Base-by-base conservation (phyloP, 1,140 invertebrate genomes). In the Thalassaphorura encarpata region DNA sequence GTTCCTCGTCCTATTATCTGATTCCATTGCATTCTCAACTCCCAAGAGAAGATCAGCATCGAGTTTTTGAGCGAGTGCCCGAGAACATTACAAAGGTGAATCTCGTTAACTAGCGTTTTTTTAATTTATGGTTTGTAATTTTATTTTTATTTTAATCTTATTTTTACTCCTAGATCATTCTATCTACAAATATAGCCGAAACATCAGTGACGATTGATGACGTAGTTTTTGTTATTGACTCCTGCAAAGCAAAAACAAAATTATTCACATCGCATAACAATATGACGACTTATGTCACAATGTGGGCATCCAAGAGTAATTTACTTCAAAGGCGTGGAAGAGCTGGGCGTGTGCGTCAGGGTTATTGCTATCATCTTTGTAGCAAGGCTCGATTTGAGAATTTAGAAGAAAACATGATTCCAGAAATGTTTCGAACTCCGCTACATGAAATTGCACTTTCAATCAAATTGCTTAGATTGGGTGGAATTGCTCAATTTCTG, bases 121-220 rank as follows among this genome's bases (percentile, higher is more conserved):
- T 55, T 19, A 46, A n/a, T 6, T 56, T 29, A 48, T 52, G 16
- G 19, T 19, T 40, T 23, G 19, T 49, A 23, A 24, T 33, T 40
- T 28, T 41, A 41, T 15, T 21, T 1, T 19, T 29, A 45, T 50
- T 5, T 19, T 52, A 21, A 26, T 33, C 15, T 45, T 47, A 13
- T 31, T 48, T 21, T 54, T 48, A 29, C 48, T 69, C 70, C 1
- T 66, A 83, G 77, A 81, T 93, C 39, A 93, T 95, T 65, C 68
- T 94, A 15, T 83, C 89, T 1, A 94, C 90, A 0, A 93, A 93
- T 67, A 91, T 95, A 65, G 89, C 89, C 0, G 90, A 95, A 75
- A 90, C 89, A 0, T 92, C 91, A 6, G 92, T 97, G 47, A 97
- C 93, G 4, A 97, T 97, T 61, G 87, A 97, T 69, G 93, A 97